Evolutionary conservation across 1,140 invertebrate species (phyloP), one percentile per base, ranked within the genome.

Genomic region (Triops cancriformis): DNA sequence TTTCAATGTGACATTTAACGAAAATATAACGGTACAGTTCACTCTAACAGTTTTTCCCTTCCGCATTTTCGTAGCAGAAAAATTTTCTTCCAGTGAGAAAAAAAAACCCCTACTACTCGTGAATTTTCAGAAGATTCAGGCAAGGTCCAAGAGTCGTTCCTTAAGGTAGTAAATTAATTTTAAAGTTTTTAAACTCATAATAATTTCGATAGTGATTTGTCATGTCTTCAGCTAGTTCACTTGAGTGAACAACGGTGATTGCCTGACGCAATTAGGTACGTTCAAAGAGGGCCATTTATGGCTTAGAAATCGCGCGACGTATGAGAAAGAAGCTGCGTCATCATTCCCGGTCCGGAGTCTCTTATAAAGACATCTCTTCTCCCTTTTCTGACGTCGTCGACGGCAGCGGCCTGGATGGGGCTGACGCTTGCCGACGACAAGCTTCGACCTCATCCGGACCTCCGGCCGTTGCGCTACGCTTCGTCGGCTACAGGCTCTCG

Each of bases 401-500:
- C 51, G 51, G 51, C 51, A 64, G 23, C 23, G 51, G 51, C 31
- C 51, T 64, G 51, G 51, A 64, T 37, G 51, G 51, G 51, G 51
- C 51, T 64, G 51, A 64, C 51, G 51, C 51, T 64, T 23, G 51
- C 23, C 51, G 51, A 64, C 51, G 51, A 64, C 51, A 64, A 64
- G 51, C 51, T 64, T 64, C 51, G 51, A 64, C 51, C 51, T 64
- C 51, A 64, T 64, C 75, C 64, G 42, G 64, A 51, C 75, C 75
- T 43, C 42, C 75, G 75, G 64, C 75, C 75, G 75, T 64, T 76
- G 42, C 75, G 43, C 75, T 41, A 76, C 75, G 75, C 75, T 45
- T 64, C 31, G 75, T 64, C 75, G 75, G 64, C 43, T 64, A 76
- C 64, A 43, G 42, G 64, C 75, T 64, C 75, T 76, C 75, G 42